phyloP scores from a whole-genome alignment of 2,113 vertebrate species.

The Echinops telfairi region DNA sequence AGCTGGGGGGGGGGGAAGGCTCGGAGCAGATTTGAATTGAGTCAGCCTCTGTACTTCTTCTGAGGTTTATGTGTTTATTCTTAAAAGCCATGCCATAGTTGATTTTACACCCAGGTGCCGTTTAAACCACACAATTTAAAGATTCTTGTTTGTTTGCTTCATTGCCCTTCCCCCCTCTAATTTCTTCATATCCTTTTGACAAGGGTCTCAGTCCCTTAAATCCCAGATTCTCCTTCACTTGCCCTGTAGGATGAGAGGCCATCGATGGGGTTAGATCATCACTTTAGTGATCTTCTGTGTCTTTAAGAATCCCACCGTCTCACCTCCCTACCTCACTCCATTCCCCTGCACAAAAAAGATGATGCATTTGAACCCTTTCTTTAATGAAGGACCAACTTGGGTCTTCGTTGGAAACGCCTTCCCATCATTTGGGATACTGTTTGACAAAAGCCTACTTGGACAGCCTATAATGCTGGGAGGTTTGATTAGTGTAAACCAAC shows the following conservation, averaged over 20 bases:
- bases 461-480: conserved; percentile 1
- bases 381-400: neutral
- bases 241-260: conserved; percentile 58
- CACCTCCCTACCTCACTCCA: neutral
- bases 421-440: conserved; percentile 33
- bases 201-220: conserved; percentile 32
- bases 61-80: neutral
- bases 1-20: no score
- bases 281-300: neutral
- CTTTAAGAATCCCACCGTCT: neutral
- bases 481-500: neutral
- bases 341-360: neutral
- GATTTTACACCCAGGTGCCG: neutral
- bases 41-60: conserved; percentile 40
- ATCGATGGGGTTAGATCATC: neutral
- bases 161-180: neutral
- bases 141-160: neutral
- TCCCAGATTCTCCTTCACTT: conserved; percentile 47
- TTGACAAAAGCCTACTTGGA: neutral
- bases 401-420: neutral
- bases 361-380: neutral
- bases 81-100: neutral
- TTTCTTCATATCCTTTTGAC: conserved; percentile 47
- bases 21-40: conserved; percentile 55
- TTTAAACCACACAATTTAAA: conserved; percentile 29